Conservation (phyloP, 2,797 vertebrate genomes). For the Aeoliscus strigatus region DNA sequence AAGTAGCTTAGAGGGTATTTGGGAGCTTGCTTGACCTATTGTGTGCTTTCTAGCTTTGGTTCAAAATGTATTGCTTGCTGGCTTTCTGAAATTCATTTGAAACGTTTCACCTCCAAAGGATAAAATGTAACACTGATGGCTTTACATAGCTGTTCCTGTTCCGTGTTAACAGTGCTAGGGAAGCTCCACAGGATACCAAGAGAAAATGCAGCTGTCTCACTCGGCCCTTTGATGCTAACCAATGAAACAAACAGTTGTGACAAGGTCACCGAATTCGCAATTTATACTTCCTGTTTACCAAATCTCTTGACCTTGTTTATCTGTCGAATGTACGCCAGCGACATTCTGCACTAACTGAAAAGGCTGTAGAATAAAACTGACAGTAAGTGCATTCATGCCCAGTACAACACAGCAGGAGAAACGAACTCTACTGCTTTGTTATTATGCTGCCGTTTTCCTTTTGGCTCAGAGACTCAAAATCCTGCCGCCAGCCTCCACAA, state of each 20-base stretch:
- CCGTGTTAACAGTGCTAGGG: no score
- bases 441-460: constrained; percentile 14
- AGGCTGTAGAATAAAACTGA: constrained; percentile 18
- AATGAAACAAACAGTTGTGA: neutral
- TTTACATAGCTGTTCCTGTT: no score
- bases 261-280: neutral
- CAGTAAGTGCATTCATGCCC: constrained; percentile 36
- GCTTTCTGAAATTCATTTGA: no score
- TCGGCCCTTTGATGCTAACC: neutral
- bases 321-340: constrained; percentile 1
- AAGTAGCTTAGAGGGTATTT: constrained; percentile 32
- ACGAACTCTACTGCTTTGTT: constrained; percentile 25
- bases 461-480: constrained; percentile 16
- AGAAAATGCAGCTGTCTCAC: neutral
- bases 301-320: constrained; percentile 8
- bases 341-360: constrained; percentile 15
- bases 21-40: constrained; percentile 5
- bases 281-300: no score
- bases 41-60: no score
- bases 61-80: no score
- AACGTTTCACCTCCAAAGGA: no score
- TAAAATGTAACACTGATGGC: no score
- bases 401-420: constrained; percentile 3
- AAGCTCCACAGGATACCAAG: neutral
- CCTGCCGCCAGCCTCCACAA: constrained; percentile 5